These are phyloP conservation scores for Urosaurus nigricauda DNA, from an alignment of 2,797 vertebrate species.

Conservation along the genomic window DNA sequence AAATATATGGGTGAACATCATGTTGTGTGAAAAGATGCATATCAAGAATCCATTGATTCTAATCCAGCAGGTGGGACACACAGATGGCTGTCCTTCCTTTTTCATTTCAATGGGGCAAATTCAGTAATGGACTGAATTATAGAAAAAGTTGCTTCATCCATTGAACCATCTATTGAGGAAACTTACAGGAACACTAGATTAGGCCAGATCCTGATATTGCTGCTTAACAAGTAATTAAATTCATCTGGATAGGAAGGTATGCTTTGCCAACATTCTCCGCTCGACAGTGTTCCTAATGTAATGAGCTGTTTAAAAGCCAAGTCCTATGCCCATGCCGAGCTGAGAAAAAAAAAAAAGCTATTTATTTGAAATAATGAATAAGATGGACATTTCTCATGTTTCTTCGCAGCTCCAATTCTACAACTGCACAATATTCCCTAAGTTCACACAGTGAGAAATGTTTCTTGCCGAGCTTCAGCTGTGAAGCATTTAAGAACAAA, in stretches of 20 bases:
- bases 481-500: slow-evolving; percentile 46
- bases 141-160: neutral
- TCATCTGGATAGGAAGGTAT: neutral
- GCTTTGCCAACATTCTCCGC: neutral
- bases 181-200: neutral
- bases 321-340: neutral
- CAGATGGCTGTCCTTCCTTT: neutral
- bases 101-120: neutral
- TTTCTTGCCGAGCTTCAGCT: slow-evolving; percentile 57
- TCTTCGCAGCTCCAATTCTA: slow-evolving; percentile 48
- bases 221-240: slow-evolving; percentile 11
- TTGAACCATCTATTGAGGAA: neutral
- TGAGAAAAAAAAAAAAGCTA: slow-evolving; percentile 9
- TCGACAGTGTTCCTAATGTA: neutral
- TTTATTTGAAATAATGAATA: slow-evolving; percentile 49
- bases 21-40: neutral
- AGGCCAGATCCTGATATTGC: neutral
- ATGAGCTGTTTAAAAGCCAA: neutral
- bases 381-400: slow-evolving; percentile 14
- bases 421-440: slow-evolving; percentile 55
- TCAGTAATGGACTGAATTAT: neutral
- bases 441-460: slow-evolving; percentile 52
- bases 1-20: neutral
- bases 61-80: slow-evolving; percentile 3
- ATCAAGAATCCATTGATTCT: neutral